Percentiles rank a stretch among this genome's conserved stretches.
Conservation (phyloP, 1,140 invertebrate species). For the Gerris buenoi region DNA sequence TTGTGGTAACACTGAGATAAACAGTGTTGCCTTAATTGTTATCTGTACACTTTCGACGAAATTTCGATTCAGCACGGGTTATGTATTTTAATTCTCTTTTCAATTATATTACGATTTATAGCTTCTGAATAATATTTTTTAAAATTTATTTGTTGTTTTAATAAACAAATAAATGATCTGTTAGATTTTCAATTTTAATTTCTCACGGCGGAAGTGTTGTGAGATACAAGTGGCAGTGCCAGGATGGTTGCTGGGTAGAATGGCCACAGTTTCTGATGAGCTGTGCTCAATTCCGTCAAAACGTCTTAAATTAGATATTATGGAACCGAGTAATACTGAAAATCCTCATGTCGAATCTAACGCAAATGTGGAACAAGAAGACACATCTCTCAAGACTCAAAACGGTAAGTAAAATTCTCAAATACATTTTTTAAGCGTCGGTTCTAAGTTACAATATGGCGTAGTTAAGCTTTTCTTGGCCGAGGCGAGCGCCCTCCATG, state of each 20-base stretch:
- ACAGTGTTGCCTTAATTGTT: too few relatives aligned
- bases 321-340: neutral
- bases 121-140: too few relatives aligned
- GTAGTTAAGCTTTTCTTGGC: neutral
- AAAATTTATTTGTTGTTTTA: too few relatives aligned
- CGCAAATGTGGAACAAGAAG: neutral
- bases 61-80: too few relatives aligned
- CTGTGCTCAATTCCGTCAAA: neutral
- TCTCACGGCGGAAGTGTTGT: neutral
- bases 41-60: too few relatives aligned
- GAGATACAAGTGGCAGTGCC: neutral
- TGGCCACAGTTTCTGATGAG: neutral
- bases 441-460: neutral
- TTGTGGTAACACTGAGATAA: neutral
- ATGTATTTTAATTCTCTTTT: too few relatives aligned
- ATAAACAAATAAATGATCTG: neutral
- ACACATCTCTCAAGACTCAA: neutral
- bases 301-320: neutral
- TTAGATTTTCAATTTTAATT: neutral
- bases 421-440: neutral
- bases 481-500: neutral
- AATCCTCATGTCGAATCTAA: neutral
- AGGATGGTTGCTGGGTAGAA: neutral
- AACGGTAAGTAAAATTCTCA: neutral
- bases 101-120: too few relatives aligned